phyloP scores from a whole-genome alignment of 2,113 vertebrate genomes.

The Hydrolagus affinis region DNA sequence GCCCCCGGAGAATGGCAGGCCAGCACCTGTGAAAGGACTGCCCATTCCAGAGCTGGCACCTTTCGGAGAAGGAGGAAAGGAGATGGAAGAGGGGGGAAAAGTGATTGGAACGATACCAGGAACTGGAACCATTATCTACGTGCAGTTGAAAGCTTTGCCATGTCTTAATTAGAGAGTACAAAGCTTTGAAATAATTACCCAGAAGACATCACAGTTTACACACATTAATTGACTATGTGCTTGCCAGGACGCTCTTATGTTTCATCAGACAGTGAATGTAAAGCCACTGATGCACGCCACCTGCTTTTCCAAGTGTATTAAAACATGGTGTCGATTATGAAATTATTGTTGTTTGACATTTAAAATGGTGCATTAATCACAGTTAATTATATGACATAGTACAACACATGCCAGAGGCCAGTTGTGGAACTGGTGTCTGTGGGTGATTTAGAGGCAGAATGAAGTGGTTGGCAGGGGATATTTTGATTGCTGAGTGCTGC shows the following conservation, averaged over 20 bases:
- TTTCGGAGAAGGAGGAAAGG: no score
- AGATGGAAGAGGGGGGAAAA: no score
- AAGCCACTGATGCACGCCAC: slow-evolving; percentile 46
- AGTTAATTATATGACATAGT: slow-evolving; percentile 73
- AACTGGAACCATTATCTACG: slow-evolving; percentile 55
- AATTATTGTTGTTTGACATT: slow-evolving; percentile 68
- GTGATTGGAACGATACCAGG: slow-evolving; percentile 53
- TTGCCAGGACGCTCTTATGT: slow-evolving; percentile 55
- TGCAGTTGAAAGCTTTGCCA: slow-evolving; percentile 54
- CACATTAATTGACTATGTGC: slow-evolving; percentile 54
- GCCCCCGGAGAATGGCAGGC: no score
- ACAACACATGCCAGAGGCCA: slow-evolving; percentile 56
- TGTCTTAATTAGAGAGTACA: slow-evolving; percentile 66
- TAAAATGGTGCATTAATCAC: slow-evolving; percentile 80
- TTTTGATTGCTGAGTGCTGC: slow-evolving; percentile 16
- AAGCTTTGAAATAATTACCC: slow-evolving; percentile 62
- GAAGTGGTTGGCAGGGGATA: not conserved
- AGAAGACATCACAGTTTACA: slow-evolving; percentile 55
- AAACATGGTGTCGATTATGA: slow-evolving; percentile 52
- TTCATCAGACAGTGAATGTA: slow-evolving; percentile 51
- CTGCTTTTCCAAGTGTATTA: slow-evolving; percentile 52
- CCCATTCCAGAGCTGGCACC: no score
- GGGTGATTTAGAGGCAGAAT: slow-evolving; percentile 49
- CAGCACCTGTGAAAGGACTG: no score
- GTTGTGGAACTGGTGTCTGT: slow-evolving; percentile 48